Percentiles rank a stretch among this genome's conserved stretches.
These are phyloP conservation scores for Ploceus nigricollis DNA, from an alignment of 2,113 vertebrate species.

Conservation along the genomic window DNA sequence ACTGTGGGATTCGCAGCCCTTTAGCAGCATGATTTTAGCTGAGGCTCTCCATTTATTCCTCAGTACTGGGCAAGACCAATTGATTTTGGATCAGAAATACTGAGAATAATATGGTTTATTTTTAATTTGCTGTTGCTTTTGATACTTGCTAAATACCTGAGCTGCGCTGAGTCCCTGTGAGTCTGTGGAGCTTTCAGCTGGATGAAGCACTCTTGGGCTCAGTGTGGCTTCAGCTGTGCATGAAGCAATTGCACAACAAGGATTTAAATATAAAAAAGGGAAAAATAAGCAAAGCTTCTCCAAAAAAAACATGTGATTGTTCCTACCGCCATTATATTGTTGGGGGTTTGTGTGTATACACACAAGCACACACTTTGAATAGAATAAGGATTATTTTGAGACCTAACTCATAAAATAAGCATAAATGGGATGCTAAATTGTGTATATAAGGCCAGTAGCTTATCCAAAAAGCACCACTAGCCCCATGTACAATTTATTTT, in stretches of 20 bases:
- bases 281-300: constrained; percentile 12
- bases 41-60: background rate
- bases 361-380: background rate
- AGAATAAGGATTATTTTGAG: background rate
- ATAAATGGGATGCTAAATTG: background rate
- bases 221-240: background rate
- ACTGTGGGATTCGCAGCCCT: background rate
- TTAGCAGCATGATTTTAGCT: background rate
- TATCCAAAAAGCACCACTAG: background rate
- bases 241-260: background rate
- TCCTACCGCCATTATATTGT: background rate
- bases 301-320: background rate
- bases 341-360: background rate
- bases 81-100: background rate
- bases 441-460: background rate
- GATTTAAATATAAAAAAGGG: background rate
- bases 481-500: background rate
- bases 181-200: background rate
- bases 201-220: background rate
- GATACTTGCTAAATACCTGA: background rate
- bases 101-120: background rate
- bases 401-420: background rate
- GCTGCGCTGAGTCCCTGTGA: fast-evolving
- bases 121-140: background rate
- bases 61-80: background rate